phyloP scores from a whole-genome alignment of 2,797 vertebrate genomes.

The Cirrhinus molitorella region DNA sequence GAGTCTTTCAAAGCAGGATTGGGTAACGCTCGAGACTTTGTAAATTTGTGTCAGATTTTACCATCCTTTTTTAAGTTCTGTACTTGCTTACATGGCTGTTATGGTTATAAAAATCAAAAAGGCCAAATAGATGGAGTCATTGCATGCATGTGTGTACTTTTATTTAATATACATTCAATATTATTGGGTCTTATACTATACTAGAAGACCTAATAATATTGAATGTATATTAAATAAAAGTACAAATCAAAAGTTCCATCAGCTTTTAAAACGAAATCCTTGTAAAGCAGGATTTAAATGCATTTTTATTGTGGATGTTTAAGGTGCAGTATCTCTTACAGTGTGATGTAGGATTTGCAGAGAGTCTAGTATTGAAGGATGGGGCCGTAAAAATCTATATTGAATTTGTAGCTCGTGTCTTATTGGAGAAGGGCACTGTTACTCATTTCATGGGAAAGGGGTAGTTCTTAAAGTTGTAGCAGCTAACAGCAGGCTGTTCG shows the following conservation, averaged over 20 bases:
- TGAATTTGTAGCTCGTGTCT: constrained; percentile 21
- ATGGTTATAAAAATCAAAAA: constrained; percentile 38
- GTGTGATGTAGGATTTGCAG: not conserved
- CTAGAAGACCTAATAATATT: too few relatives aligned
- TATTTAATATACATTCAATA: not conserved
- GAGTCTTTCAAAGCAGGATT: constrained; percentile 70
- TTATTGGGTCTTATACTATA: not conserved
- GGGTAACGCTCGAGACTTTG: constrained; percentile 45
- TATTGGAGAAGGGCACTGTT: not conserved
- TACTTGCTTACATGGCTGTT: constrained; percentile 43
- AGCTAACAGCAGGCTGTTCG: not conserved
- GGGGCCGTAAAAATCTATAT: not conserved
- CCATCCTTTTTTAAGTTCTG: constrained; percentile 35
- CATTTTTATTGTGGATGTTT: constrained; percentile 6
- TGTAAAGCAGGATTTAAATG: too few relatives aligned
- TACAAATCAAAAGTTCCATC: not conserved
- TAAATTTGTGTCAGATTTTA: constrained; percentile 16
- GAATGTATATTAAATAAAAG: too few relatives aligned
- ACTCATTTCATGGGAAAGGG: not conserved
- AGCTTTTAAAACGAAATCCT: not conserved
- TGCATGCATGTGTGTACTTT: not conserved
- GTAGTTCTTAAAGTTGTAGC: not conserved
- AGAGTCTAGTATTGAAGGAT: constrained; percentile 2
- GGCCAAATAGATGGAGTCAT: constrained; percentile 28
- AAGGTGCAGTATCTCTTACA: not conserved